Conservation (phyloP, 2,888 invertebrate species). For the Slavum lentiscoides region DNA sequence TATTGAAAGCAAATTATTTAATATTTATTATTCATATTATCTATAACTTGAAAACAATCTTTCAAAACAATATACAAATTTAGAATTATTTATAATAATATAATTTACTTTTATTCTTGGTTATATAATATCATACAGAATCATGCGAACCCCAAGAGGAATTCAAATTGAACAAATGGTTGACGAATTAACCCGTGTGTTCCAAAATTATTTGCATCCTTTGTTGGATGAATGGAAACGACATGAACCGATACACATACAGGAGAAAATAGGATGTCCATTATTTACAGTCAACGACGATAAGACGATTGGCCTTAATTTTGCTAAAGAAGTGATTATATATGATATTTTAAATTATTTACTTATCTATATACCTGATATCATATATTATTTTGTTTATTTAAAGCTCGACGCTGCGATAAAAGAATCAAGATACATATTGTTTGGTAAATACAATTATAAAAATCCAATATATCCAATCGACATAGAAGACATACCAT, state of each 20-base stretch:
- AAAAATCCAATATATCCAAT: slow-evolving; percentile 21
- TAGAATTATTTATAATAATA: background rate
- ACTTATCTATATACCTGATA: background rate
- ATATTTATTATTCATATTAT: too few relatives aligned
- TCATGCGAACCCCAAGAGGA: slow-evolving; percentile 66
- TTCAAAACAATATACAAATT: too few relatives aligned
- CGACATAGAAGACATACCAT: slow-evolving; percentile 31
- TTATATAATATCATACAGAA: slow-evolving; percentile 58
- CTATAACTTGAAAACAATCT: too few relatives aligned
- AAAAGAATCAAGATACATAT: slow-evolving; percentile 30
- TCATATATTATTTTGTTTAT: background rate
- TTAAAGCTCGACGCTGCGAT: slow-evolving; percentile 39
- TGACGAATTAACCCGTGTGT: slow-evolving; percentile 69
- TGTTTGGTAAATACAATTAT: slow-evolving; percentile 19
- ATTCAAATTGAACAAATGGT: slow-evolving; percentile 64
- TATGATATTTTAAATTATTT: background rate
- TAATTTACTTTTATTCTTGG: background rate
- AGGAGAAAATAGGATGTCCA: slow-evolving; percentile 66
- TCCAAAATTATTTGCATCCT: slow-evolving; percentile 67
- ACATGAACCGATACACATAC: slow-evolving; percentile 69
- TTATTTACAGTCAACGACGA: slow-evolving; percentile 66
- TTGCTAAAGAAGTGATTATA: slow-evolving; percentile 66
- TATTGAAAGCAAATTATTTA: too few relatives aligned
- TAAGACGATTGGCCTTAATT: slow-evolving; percentile 68
- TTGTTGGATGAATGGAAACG: slow-evolving; percentile 73